Conservation (phyloP, 2,888 invertebrate species). For the Listrodromus nycthemerus region DNA sequence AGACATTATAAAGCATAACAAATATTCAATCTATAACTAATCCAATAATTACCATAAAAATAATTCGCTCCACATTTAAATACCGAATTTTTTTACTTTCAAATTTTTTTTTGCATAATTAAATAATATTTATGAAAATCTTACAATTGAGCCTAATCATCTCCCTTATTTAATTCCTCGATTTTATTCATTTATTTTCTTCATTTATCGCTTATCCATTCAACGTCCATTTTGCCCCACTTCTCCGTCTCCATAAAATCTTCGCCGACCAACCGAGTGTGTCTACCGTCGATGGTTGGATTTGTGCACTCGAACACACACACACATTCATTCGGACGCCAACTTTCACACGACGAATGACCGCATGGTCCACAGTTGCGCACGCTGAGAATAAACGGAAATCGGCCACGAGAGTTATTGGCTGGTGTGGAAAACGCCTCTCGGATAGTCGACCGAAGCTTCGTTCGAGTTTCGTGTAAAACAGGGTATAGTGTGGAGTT, state of each 20-base stretch:
- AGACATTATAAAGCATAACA: too few relatives aligned
- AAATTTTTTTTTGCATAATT: too few relatives aligned
- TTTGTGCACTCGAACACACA: background rate
- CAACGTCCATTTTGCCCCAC: too few relatives aligned
- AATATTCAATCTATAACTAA: too few relatives aligned
- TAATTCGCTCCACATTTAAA: too few relatives aligned
- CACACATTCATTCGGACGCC: background rate
- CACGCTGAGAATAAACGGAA: slow-evolving; percentile 33
- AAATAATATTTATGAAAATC: too few relatives aligned
- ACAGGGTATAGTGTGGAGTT: slow-evolving; percentile 19
- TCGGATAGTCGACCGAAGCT: slow-evolving; percentile 52
- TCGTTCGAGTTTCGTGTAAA: slow-evolving; percentile 48
- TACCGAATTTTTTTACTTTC: too few relatives aligned
- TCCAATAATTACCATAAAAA: too few relatives aligned
- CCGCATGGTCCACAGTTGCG: slow-evolving; percentile 23
- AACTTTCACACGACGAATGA: slow-evolving; percentile 19
- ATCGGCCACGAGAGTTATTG: slow-evolving; percentile 41
- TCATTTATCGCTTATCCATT: too few relatives aligned
- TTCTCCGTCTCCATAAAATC: background rate
- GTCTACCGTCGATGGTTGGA: background rate
- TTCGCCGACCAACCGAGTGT: background rate
- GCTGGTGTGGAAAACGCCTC: slow-evolving; percentile 45
- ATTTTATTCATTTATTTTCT: too few relatives aligned
- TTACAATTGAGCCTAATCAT: too few relatives aligned
- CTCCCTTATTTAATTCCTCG: too few relatives aligned